These are phyloP conservation scores for Nannoperca australis DNA, from an alignment of 2,797 vertebrate species.

Conservation along the genomic window DNA sequence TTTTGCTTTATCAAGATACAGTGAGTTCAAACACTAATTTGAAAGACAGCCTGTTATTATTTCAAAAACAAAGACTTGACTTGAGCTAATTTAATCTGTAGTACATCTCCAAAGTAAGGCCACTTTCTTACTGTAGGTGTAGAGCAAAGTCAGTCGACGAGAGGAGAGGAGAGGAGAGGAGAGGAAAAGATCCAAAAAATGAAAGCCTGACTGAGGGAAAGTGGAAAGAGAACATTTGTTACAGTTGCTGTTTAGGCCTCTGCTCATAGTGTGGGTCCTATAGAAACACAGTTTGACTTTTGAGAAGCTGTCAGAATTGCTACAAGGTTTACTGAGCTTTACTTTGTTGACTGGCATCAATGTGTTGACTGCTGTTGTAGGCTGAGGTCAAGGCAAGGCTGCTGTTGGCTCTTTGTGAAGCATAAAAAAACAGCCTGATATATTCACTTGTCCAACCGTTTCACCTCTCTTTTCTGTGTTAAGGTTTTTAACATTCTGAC, in stretches of 20 bases:
- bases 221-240: slow-evolving; percentile 37
- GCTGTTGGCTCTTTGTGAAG: slow-evolving; percentile 55
- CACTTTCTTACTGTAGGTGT: slow-evolving; percentile 28
- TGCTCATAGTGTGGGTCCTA: slow-evolving; percentile 44
- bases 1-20: slow-evolving; percentile 40
- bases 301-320: slow-evolving; percentile 64
- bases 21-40: slow-evolving; percentile 31
- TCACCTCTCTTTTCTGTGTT: slow-evolving; percentile 52
- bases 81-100: slow-evolving; percentile 59
- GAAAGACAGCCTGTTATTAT: slow-evolving; percentile 48
- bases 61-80: slow-evolving; percentile 63
- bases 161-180: neutral
- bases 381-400: slow-evolving; percentile 76
- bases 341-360: slow-evolving; percentile 72
- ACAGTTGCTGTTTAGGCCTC: slow-evolving; percentile 22
- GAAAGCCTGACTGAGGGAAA: slow-evolving; percentile 17
- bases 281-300: slow-evolving; percentile 70
- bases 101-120: slow-evolving; percentile 48
- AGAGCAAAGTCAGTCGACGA: slow-evolving; percentile 39
- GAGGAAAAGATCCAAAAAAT: slow-evolving; percentile 24
- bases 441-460: slow-evolving; percentile 52
- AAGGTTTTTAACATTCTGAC: slow-evolving; percentile 41
- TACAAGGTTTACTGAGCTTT: slow-evolving; percentile 66
- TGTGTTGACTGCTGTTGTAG: slow-evolving; percentile 66
- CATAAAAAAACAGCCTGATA: slow-evolving; percentile 59